Conservation (phyloP, 2,113 vertebrate genomes). For the Phylloscopus trochiloides region DNA sequence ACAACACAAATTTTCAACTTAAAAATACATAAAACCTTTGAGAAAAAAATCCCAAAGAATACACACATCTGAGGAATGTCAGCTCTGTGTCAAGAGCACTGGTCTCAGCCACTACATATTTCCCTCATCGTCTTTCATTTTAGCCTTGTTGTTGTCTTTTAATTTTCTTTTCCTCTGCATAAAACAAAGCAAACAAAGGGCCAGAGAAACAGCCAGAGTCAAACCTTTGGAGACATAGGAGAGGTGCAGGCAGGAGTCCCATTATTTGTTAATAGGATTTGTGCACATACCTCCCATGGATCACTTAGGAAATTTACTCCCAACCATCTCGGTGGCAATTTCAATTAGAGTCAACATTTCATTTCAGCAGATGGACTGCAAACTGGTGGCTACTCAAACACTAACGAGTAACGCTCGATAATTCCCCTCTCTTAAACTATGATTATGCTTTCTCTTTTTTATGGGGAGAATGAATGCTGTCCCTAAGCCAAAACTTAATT, state of each 20-base stretch:
- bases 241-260: conserved; percentile 31
- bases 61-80: conserved; percentile 61
- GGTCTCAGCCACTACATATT: conserved; percentile 42
- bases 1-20: conserved; percentile 42
- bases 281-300: not conserved
- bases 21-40: conserved; percentile 58
- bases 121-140: conserved; percentile 28
- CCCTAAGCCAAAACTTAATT: conserved; percentile 42
- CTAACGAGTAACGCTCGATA: not conserved
- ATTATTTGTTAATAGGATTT: conserved; percentile 65
- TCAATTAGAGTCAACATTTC: conserved; percentile 48
- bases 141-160: conserved; percentile 23
- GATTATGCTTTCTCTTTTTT: conserved; percentile 15
- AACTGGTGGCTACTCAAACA: conserved; percentile 38
- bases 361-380: conserved; percentile 54
- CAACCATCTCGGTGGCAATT: conserved; percentile 33
- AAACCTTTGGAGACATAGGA: not conserved
- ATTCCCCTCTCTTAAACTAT: conserved; percentile 37
- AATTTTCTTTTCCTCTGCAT: conserved; percentile 12
- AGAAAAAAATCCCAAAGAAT: conserved; percentile 67
- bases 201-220: conserved; percentile 33
- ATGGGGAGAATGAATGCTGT: not conserved
- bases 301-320: conserved; percentile 53
- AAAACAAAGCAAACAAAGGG: conserved; percentile 24
- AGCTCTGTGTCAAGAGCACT: conserved; percentile 48